Evolutionary conservation across 2,888 invertebrate genomes (phyloP).

Genomic region (Coelinius sp.): DNA sequence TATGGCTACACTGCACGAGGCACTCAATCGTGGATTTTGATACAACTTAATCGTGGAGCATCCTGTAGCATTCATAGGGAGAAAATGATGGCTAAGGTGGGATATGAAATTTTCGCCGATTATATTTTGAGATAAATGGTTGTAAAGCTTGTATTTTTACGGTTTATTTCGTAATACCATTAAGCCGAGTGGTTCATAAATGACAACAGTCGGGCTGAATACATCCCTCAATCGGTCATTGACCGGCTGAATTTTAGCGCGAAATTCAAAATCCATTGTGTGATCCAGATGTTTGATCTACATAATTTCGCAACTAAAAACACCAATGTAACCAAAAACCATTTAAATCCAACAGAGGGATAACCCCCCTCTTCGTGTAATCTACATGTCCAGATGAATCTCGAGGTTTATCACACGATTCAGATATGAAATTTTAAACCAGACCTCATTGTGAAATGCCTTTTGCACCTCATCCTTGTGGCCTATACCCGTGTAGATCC

Average conservation of each 20-base stretch:
- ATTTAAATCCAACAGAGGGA: not conserved
- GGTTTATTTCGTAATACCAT: not conserved
- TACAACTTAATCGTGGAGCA: constrained; percentile 10
- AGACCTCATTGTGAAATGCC: constrained; percentile 59
- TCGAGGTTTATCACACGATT: constrained; percentile 48
- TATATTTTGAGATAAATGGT: not conserved
- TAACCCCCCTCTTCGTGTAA: not conserved
- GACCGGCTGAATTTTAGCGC: too few species aligned
- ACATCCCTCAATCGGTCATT: too few species aligned
- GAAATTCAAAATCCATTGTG: too few species aligned
- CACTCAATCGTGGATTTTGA: constrained; percentile 12
- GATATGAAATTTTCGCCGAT: not conserved
- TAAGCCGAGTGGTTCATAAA: too few species aligned
- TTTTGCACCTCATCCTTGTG: constrained; percentile 38
- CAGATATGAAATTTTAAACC: constrained; percentile 67
- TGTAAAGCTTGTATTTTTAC: not conserved
- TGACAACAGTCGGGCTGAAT: too few species aligned
- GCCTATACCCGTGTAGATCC: constrained; percentile 43
- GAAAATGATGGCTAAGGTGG: not conserved
- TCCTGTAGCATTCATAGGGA: not conserved
- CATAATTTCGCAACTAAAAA: too few species aligned
- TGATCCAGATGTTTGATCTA: too few species aligned
- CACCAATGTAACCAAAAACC: too few species aligned
- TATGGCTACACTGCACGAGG: not conserved
- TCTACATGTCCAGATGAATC: constrained; percentile 21